A percentile compares a stretch with the other conserved stretches of the same genome.
phyloP scores from a whole-genome alignment of 2,797 vertebrate species.

The Tapera naevia region DNA sequence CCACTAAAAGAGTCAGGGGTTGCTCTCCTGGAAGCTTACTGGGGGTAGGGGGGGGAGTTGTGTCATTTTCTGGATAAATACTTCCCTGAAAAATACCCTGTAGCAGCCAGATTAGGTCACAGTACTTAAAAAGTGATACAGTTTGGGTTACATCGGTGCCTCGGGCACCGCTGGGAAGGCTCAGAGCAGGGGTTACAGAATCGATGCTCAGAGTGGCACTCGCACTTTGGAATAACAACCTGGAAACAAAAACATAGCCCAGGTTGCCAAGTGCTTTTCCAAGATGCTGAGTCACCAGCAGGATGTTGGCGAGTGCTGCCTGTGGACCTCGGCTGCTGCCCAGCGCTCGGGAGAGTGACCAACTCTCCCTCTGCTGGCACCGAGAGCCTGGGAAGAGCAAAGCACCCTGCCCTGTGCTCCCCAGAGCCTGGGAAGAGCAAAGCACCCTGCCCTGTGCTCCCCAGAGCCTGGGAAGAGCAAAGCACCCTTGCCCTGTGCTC shows the following conservation, averaged over 20 bases:
- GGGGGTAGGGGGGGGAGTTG: not conserved
- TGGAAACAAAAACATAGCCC: not conserved
- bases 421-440: not conserved
- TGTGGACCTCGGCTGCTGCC: not conserved
- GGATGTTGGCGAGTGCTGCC: not conserved
- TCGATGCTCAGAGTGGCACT: not conserved
- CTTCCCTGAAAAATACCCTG: not conserved
- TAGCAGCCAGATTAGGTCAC: not conserved
- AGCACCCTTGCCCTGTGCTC: too few species aligned
- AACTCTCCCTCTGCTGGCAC: not conserved
- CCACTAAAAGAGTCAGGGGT: not conserved
- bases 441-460: too few species aligned
- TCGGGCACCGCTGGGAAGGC: accelerated
- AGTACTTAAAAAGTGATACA: not conserved
- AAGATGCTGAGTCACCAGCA: not conserved
- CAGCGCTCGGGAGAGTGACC: accelerated
- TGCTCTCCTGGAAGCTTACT: not conserved
- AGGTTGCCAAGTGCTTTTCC: not conserved
- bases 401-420: accelerated
- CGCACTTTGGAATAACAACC: not conserved
- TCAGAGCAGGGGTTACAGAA: not conserved
- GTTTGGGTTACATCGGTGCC: not conserved
- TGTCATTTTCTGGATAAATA: not conserved
- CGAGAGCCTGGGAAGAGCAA: too few species aligned
- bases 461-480: too few species aligned